A percentile compares a stretch with the other conserved stretches of the same genome.
These are phyloP conservation scores for Psammodynastes pulverulentus DNA, from an alignment of 2,113 vertebrate species.

Conservation along the genomic window DNA sequence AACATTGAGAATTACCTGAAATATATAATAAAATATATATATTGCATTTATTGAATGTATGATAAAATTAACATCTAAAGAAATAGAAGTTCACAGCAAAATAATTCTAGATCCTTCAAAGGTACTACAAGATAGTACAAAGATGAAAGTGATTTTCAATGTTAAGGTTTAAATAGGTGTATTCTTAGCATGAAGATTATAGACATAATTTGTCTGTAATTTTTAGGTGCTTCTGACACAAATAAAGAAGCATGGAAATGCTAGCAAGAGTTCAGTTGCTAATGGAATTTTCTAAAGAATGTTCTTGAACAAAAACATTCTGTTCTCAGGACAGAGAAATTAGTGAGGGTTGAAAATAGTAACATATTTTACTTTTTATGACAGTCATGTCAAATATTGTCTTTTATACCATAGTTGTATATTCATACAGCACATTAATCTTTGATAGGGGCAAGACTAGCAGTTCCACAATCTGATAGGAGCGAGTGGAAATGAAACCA, in stretches of 20 bases:
- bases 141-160: background rate
- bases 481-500: background rate
- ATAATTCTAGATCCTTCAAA: background rate
- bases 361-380: background rate
- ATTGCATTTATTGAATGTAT: background rate
- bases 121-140: background rate
- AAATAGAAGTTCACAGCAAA: background rate
- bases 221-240: background rate
- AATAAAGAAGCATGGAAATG: background rate
- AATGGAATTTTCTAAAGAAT: background rate
- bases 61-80: background rate
- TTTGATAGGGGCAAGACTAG: background rate
- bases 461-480: background rate
- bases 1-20: background rate
- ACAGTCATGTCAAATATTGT: background rate
- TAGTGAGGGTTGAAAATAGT: background rate
- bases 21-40: background rate
- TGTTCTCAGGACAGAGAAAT: background rate
- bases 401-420: background rate
- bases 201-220: background rate
- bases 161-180: background rate
- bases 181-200: background rate
- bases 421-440: background rate
- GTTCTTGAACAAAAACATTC: background rate
- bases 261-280: background rate